Conservation (phyloP, 2,888 invertebrate genomes). For the Lithodes maja region DNA sequence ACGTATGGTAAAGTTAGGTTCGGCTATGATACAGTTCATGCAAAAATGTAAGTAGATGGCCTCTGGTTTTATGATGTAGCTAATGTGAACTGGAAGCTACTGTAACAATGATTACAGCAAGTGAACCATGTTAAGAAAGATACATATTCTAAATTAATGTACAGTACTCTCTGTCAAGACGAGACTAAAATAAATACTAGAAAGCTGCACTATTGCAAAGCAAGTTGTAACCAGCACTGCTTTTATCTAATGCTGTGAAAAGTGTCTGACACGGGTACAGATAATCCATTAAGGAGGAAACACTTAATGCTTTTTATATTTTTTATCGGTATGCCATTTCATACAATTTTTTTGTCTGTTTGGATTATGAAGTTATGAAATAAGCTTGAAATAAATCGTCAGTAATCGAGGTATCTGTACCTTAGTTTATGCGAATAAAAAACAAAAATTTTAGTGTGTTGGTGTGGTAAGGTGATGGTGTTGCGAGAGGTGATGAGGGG, state of each 20-base stretch:
- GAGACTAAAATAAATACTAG: neutral
- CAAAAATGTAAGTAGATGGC: too few relatives aligned
- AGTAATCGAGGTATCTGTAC: too few relatives aligned
- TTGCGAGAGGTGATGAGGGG: neutral
- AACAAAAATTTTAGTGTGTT: too few relatives aligned
- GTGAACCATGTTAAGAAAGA: neutral
- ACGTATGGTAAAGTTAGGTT: too few relatives aligned
- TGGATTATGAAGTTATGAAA: neutral
- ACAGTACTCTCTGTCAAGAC: neutral
- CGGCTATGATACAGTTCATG: too few relatives aligned
- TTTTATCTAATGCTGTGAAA: neutral
- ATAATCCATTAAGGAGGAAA: neutral
- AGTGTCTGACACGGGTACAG: neutral
- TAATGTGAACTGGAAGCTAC: slow-evolving; percentile 9
- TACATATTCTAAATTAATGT: neutral
- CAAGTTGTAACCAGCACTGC: neutral
- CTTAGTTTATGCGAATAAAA: too few relatives aligned
- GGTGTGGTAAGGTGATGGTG: too few relatives aligned
- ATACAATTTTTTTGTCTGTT: neutral
- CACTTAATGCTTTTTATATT: neutral
- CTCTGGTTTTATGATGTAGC: neutral
- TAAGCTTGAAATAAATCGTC: too few relatives aligned
- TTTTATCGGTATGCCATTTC: neutral
- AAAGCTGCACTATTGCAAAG: neutral
- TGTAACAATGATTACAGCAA: slow-evolving; percentile 15